Evolutionary conservation across 2,797 vertebrate species (phyloP).

Genomic region (Megalops cyprinoides): DNA sequence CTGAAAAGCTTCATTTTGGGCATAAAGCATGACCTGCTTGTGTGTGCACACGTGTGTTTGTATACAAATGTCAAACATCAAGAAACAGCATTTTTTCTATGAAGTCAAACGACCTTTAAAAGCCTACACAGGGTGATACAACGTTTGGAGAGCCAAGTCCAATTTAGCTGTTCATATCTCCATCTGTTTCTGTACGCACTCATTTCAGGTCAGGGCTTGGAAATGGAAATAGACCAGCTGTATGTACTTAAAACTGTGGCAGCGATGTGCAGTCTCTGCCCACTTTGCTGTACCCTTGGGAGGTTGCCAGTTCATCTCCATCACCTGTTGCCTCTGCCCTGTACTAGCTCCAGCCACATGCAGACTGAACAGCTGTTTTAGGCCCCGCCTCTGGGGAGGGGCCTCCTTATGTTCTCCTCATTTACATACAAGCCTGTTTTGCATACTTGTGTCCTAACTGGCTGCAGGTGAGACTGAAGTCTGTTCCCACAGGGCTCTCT

Average conservation of each 20-base stretch:
- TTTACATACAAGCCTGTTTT: neutral
- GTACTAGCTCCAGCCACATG: neutral
- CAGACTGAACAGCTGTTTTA: neutral
- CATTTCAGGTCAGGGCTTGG: slow-evolving; percentile 62
- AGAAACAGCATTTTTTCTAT: neutral
- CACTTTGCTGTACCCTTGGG: neutral
- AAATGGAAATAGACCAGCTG: slow-evolving; percentile 67
- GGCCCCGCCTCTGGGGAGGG: neutral
- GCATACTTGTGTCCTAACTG: neutral
- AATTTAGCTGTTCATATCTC: slow-evolving; percentile 68
- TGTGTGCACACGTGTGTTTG: neutral
- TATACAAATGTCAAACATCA: neutral
- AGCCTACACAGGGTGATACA: slow-evolving; percentile 60
- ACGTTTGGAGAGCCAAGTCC: slow-evolving; percentile 69
- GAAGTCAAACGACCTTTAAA: slow-evolving; percentile 61
- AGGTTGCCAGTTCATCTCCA: neutral
- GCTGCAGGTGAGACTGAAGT: neutral
- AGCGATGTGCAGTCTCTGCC: slow-evolving; percentile 45
- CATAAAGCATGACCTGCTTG: too few relatives aligned
- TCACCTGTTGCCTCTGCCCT: neutral
- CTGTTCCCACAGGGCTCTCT: too few relatives aligned
- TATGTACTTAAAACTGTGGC: slow-evolving; percentile 64
- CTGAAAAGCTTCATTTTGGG: too few relatives aligned
- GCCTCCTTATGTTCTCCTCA: neutral
- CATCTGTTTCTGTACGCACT: slow-evolving; percentile 64